Base-by-base conservation (phyloP, 2,888 invertebrate species). In the Clunio marinus region DNA sequence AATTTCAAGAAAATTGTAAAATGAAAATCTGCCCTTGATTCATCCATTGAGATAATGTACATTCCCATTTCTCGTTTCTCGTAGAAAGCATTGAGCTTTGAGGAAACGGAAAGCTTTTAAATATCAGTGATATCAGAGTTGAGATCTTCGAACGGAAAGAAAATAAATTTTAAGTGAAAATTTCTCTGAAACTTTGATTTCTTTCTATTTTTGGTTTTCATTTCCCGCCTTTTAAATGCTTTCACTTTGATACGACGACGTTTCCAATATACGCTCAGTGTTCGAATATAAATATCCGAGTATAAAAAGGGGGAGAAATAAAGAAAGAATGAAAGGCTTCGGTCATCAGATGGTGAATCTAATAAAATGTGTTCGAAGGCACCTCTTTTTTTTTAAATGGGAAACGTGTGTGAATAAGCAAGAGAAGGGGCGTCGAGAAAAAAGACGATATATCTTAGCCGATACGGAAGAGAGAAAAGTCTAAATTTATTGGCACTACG, bases 91-190 rank as follows among this genome's bases (percentile, higher is more conserved):
- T 35, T 13, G 22, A 63, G 17, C 24, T 35, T n/a, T 25, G 51
- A 55, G 45, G 46, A 66, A 55, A 24, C 66, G 66, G 66, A 66
- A 55, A 55, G 66, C 66, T 66, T 66, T 66, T 66, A 66, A 27
- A 57, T 27, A 57, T 57, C 27, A n/a, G n/a, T 57, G 57, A 13
- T 65, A 65, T 65, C 63, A 28, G 41, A 57, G 57, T 15, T 13
- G 27, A 45, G 13, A 57, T 57, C 15, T 7, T 35, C 17, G n/a
- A 22, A 46, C 63, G 55, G 46, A 66, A 66, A 28, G 32, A 20
- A 46, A 35, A 66, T 66, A 55, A 66, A 66, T 66, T 55, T 51
- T 66, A 28, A 46, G 17, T 55, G 66, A 55, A 57, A 57, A 13
- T 27, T 57, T 22, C 8, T 24, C n/a, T 57, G 25, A 57, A 57